phyloP scores from a whole-genome alignment of 2,113 vertebrate genomes.

The Channa argus region DNA sequence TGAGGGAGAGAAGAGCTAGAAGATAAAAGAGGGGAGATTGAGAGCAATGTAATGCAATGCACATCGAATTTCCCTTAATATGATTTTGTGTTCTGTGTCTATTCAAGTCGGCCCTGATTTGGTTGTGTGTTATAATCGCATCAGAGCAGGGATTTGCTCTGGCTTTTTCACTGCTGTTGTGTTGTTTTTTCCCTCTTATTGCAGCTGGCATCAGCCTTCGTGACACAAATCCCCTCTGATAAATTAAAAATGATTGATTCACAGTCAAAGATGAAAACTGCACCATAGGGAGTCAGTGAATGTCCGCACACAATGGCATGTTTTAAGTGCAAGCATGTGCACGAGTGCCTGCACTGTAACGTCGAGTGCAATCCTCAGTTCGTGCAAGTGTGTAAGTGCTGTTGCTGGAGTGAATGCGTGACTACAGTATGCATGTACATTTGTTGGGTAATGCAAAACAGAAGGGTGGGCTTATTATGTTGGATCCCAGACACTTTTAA shows the following conservation, averaged over 20 bases:
- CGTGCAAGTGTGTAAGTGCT: conserved; percentile 30
- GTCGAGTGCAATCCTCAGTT: conserved; percentile 33
- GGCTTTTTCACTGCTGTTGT: conserved; percentile 78
- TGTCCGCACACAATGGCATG: conserved; percentile 37
- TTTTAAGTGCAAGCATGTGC: conserved; percentile 44
- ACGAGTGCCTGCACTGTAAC: conserved; percentile 5
- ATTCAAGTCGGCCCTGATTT: conserved; percentile 87
- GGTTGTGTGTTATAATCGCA: conserved; percentile 87
- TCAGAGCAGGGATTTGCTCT: conserved; percentile 86
- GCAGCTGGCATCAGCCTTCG: conserved; percentile 83
- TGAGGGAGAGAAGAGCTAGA: conserved; percentile 51
- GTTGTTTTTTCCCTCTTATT: conserved; percentile 77
- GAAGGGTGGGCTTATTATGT: conserved; percentile 60
- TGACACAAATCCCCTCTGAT: conserved; percentile 87
- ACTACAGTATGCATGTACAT: conserved; percentile 43
- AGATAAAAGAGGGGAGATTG: conserved; percentile 64
- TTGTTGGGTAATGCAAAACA: conserved; percentile 42
- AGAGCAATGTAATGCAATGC: conserved; percentile 84
- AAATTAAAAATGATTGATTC: conserved; percentile 89
- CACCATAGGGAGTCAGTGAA: conserved; percentile 60
- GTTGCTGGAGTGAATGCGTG: conserved; percentile 29
- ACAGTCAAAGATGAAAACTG: conserved; percentile 83
- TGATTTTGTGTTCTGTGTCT: conserved; percentile 89
- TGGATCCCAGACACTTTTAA: conserved; percentile 75
- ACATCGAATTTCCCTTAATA: conserved; percentile 87